A percentile compares a stretch with the other conserved stretches of the same genome.
Evolutionary conservation across 2,797 vertebrate species (phyloP).

Genomic region (Syngnathus rostellatus): DNA sequence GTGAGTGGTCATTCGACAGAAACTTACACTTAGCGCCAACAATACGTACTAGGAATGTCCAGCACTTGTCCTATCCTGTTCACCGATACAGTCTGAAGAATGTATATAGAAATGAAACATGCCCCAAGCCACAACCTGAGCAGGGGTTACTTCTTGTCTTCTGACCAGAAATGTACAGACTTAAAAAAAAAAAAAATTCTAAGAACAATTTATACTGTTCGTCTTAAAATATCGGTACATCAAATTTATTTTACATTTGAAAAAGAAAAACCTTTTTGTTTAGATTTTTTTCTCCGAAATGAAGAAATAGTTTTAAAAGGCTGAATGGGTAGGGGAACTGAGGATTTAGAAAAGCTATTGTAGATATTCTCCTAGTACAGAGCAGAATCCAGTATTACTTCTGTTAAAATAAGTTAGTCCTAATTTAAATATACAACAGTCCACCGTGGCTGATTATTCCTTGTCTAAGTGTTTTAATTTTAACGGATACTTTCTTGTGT

Average conservation of each 20-base stretch:
- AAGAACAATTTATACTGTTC: slow-evolving; percentile 55
- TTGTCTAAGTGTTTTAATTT: slow-evolving; percentile 84
- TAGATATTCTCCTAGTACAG: slow-evolving; percentile 87
- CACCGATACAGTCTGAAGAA: slow-evolving; percentile 99
- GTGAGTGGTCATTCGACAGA: slow-evolving; percentile 45
- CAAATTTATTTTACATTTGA: slow-evolving; percentile 71
- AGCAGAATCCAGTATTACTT: slow-evolving; percentile 95
- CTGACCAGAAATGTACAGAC: slow-evolving; percentile 91
- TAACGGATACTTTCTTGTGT: slow-evolving; percentile 80
- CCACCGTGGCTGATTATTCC: slow-evolving; percentile 73
- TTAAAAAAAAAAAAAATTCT: slow-evolving; percentile 66
- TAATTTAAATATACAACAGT: slow-evolving; percentile 92
- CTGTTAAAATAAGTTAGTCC: slow-evolving; percentile 87
- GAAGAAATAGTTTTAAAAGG: slow-evolving; percentile 47
- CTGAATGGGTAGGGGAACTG: slow-evolving; percentile 49
- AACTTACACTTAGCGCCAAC: slow-evolving; percentile 70
- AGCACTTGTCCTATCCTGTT: slow-evolving; percentile 95
- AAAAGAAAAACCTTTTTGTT: slow-evolving; percentile 25
- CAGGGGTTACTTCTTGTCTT: slow-evolving; percentile 69
- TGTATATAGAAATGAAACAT: slow-evolving; percentile 85
- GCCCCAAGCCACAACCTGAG: slow-evolving; percentile 65
- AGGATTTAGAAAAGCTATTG: slow-evolving; percentile 85
- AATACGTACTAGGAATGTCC: slow-evolving; percentile 88
- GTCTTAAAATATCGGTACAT: slow-evolving; percentile 67
- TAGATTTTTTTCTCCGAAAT: slow-evolving; percentile 27